These are phyloP conservation scores for Eremophila alpestris DNA, from an alignment of 2,797 vertebrate species.

Conservation along the genomic window DNA sequence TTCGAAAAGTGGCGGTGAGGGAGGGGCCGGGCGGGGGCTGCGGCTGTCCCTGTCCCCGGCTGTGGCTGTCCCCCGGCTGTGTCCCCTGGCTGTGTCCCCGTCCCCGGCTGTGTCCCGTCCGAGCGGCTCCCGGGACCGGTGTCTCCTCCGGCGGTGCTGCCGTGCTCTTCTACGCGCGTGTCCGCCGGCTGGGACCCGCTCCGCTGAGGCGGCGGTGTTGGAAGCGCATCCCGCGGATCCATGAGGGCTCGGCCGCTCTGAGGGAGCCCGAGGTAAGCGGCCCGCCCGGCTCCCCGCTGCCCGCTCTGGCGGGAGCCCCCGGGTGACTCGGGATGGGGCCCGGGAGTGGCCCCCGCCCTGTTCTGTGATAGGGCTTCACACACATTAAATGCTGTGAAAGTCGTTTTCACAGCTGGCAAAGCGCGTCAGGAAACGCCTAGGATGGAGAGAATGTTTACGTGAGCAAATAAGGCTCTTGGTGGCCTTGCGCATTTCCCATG, in stretches of 20 bases:
- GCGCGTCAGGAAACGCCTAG: rapidly evolving
- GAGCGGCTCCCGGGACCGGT: neutral
- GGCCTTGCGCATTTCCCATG: rapidly evolving
- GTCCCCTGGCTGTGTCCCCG: neutral
- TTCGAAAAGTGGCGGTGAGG: neutral
- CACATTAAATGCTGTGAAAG: rapidly evolving
- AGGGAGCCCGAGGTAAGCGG: neutral
- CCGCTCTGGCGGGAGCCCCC: neutral
- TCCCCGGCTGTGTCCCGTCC: neutral
- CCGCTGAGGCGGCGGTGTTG: neutral
- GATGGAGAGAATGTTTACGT: neutral
- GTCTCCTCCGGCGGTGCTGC: neutral
- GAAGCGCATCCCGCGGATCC: neutral
- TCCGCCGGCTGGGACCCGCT: no score
- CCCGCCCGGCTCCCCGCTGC: neutral
- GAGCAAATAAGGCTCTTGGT: rapidly evolving
- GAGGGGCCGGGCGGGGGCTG: neutral
- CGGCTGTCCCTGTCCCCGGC: no score
- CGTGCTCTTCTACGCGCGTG: neutral
- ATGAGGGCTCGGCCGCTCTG: neutral
- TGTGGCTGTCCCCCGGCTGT: neutral
- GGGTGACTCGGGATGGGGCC: rapidly evolving
- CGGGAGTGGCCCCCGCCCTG: rapidly evolving
- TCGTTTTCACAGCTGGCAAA: rapidly evolving
- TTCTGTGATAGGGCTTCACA: rapidly evolving